Base-by-base conservation (phyloP, 2,113 vertebrate species). In the Nothobranchius kuhntae region DNA sequence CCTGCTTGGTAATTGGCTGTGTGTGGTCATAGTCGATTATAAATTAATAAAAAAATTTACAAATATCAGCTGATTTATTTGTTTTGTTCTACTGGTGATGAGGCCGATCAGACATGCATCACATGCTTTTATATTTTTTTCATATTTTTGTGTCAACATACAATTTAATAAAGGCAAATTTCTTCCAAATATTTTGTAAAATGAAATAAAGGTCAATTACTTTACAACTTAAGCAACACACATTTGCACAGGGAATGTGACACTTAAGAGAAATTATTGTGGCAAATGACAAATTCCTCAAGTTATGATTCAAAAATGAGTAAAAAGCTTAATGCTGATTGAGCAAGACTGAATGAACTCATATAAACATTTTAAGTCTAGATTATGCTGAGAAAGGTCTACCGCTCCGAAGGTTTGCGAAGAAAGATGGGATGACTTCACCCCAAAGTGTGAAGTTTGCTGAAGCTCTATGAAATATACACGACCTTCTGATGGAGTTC, bases 331-430 rank as follows among this genome's bases (percentile, higher is more conserved):
- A 81, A 67, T 30, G 9, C 72, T 48, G 57, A 77, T 77, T 77
- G 46, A 58, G 81, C 85, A 44, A 48, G 67, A 56, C 53, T 50
- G 52, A 65, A 68, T 68, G 73, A 73, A 82, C 65, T 78, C 54
- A 68, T 75, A 74, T 79, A 71, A 66, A 85, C 85, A 84, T 87
- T 80, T 87, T 59, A 85, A 77, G 53, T 59, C 61, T 74, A 82
- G 61, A 88, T 87, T 68, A 71, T 72, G 45, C 57, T 24, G 26
- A 56, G 54, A 71, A 71, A 80, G 48, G 67, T 81, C 82, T 45
- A 63, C 55, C 66, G 71, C 15, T 4, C 58, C 80, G 51, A 82
- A 51, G 75, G 73, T 52, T 36, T 9, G 38, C 68, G 53, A 21
- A 57, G 55, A 60, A 24, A n/a, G 53, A 68, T 21, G 60, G 42